Conservation (phyloP, 92 coral and sea anemone genomes). For the Umimayanthus chanpuru region DNA sequence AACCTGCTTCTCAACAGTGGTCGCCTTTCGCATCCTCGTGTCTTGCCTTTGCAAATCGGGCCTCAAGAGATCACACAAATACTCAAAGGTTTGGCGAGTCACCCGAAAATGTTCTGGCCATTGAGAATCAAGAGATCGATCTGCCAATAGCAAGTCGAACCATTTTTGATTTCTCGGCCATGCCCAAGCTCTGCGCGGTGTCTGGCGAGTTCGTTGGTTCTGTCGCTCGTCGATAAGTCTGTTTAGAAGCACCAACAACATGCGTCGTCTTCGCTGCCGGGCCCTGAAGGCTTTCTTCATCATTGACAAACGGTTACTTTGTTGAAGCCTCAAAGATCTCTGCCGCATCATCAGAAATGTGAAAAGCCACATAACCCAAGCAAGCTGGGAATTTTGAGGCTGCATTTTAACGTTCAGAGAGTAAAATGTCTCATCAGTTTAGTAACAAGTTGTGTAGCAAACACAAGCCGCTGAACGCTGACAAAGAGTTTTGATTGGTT, state of each 20-base stretch:
- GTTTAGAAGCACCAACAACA: slow-evolving; percentile 32
- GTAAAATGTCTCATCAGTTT: no score
- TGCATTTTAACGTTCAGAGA: background rate
- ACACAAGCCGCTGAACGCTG: background rate
- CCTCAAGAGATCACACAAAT: slow-evolving; percentile 53
- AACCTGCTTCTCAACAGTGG: slow-evolving; percentile 53
- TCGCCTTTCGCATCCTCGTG: slow-evolving; percentile 57
- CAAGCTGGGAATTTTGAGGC: slow-evolving; percentile 2
- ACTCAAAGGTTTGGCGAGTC: slow-evolving; percentile 60
- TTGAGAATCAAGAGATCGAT: slow-evolving; percentile 29
- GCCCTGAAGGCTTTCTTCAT: slow-evolving; percentile 42
- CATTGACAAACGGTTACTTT: slow-evolving; percentile 7
- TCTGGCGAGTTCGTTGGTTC: background rate
- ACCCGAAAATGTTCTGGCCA: slow-evolving; percentile 64
- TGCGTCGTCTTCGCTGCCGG: slow-evolving; percentile 44
- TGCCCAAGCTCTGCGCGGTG: slow-evolving; percentile 55
- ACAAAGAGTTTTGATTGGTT: background rate
- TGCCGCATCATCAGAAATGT: background rate
- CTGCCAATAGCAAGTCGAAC: slow-evolving; percentile 41
- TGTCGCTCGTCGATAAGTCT: background rate
- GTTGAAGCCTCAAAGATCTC: slow-evolving; percentile 12
- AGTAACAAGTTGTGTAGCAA: background rate
- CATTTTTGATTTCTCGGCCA: slow-evolving; percentile 64
- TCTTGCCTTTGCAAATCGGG: slow-evolving; percentile 51
- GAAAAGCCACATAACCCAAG: slow-evolving; percentile 10